Base-by-base conservation (phyloP, 2,797 vertebrate species). In the Diceros bicornis region DNA sequence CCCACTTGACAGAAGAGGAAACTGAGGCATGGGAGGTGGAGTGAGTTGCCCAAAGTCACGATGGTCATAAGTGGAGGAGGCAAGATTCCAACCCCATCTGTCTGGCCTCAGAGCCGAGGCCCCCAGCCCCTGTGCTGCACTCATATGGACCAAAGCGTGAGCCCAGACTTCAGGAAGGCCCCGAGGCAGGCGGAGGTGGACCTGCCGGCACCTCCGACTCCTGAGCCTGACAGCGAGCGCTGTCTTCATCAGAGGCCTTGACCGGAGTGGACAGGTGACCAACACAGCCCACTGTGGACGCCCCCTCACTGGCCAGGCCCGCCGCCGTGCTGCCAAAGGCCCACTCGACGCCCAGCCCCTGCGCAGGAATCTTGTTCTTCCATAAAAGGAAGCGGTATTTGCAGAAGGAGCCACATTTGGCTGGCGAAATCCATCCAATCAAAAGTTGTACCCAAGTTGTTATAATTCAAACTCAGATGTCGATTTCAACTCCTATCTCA, bases 401-500 rank as follows among this genome's bases (percentile, higher is more conserved):
- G 83, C 97, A 68, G 61, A 87, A 88, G 81, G 64, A 91, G 41
- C 91, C 37, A 0, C 90, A 77, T 97, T 97, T 95, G 92, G 92
- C 95, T 96, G 97, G 96, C 41, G 81, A 77, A 71, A 94, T 92
- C 81, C 95, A 17, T 72, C 97, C 96, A 96, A 97, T 98, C 94
- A 88, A 87, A 98, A 98, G 98, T 98, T 95, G 32, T 52, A 61
- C 95, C 97, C 94, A 92, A 98, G 94, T 98, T 98, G 95, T 95
- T 96, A 97, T 95, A 98, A 98, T 98, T 97, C 97, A 91, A 91
- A 97, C 97, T 97, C 93, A 92, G 98, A 87, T 93, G 96, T 92
- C 94, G 86, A 97, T 94, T 94, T 94, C 97, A 95, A 98, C 98
- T 62, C 68, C 96, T 98, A 89, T 97, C 97, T 97, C 98, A 79